These are phyloP conservation scores for Campoletis raptor DNA, from an alignment of 2,888 invertebrate genomes.

Conservation along the genomic window DNA sequence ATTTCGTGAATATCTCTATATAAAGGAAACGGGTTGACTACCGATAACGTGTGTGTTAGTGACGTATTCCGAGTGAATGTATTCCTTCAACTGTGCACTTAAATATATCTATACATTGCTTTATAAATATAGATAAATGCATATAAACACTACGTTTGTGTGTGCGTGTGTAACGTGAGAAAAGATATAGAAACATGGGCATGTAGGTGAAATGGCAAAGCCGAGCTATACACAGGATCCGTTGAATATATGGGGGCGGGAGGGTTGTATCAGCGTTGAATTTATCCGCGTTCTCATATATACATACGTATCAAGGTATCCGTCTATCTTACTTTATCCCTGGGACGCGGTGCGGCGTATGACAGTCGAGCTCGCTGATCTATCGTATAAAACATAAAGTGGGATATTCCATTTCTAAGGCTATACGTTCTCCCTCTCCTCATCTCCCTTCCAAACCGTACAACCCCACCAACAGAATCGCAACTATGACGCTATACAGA, in stretches of 20 bases:
- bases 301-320: conserved; percentile 77
- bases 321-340: conserved; percentile 85
- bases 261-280: conserved; percentile 79
- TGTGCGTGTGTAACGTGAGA: not conserved
- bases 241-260: conserved; percentile 9
- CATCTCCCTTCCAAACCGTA: conserved; percentile 11
- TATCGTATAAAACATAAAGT: conserved; percentile 85
- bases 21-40: conserved; percentile 58
- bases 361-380: conserved; percentile 84
- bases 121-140: conserved; percentile 11
- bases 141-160: not conserved
- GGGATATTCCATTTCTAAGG: conserved; percentile 84
- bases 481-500: conserved; percentile 29
- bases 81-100: conserved; percentile 14
- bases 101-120: conserved; percentile 4
- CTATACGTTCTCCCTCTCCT: conserved; percentile 67
- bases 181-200: not conserved
- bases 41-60: conserved; percentile 42
- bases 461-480: conserved; percentile 45
- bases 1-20: conserved; percentile 47
- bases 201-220: conserved; percentile 80
- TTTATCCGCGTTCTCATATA: conserved; percentile 79
- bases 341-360: conserved; percentile 81
- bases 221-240: conserved; percentile 73
- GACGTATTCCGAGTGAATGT: conserved; percentile 13